Conservation (phyloP, 1,140 invertebrate genomes). For the Oreohelix idahoensis region DNA sequence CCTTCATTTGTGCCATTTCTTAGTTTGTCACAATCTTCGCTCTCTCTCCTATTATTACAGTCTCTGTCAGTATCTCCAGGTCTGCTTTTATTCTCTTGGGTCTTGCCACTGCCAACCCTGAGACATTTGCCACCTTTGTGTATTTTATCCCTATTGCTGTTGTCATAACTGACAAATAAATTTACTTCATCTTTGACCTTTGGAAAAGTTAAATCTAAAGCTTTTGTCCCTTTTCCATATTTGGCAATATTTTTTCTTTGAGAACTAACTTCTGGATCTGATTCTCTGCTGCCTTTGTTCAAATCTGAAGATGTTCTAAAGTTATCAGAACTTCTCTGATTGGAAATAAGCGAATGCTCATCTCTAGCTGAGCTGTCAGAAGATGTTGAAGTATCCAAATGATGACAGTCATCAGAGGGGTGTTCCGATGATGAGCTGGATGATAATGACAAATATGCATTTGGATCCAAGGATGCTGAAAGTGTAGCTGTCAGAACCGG, state of each 20-base stretch:
- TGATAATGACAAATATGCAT: neutral
- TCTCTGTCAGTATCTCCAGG: neutral
- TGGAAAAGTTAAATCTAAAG: neutral
- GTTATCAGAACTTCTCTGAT: neutral
- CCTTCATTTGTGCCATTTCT: neutral
- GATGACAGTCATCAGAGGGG: neutral
- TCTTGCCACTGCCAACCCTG: too few relatives aligned
- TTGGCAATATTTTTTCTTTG: neutral
- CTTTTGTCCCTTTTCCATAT: neutral
- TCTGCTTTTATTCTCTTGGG: neutral
- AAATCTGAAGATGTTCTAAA: neutral
- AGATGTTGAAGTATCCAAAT: neutral
- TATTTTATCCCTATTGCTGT: too few relatives aligned
- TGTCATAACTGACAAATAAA: too few relatives aligned
- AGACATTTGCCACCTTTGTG: too few relatives aligned
- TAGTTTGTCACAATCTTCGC: neutral
- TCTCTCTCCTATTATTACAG: neutral
- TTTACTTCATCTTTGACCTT: too few relatives aligned
- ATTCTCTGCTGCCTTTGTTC: neutral
- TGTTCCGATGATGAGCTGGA: slow-evolving; percentile 7
- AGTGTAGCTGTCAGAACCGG: neutral
- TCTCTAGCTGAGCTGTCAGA: neutral
- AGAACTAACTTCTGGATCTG: neutral
- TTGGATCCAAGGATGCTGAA: neutral
- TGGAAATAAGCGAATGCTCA: neutral